Evolutionary conservation across 2,888 invertebrate genomes (phyloP), one percentile per base, ranked within the genome.

Genomic region (Melinopterus prodromus): DNA sequence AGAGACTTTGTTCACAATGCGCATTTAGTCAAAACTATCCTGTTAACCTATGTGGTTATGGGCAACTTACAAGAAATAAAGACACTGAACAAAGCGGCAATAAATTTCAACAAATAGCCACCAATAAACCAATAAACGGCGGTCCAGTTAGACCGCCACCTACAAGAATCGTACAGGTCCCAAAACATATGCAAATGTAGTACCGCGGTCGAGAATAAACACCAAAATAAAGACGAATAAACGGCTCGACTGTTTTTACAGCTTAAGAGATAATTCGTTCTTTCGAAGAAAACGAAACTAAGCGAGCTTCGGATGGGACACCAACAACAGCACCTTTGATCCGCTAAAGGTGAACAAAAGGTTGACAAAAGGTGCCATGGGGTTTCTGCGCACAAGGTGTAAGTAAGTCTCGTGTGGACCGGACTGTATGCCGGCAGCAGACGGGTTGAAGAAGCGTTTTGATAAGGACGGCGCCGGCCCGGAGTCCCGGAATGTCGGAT

Each of bases 361-460:
- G 53, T 53, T 2, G 53, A 53, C 53, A 53, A 53, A 53, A 53
- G 53, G 53, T 53, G 53, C 12, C 12, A 53, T 53, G 53, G 53
- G 53, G 53, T 53, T 53, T 53, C 53, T 53, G 53, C 53, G 53
- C 53, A 53, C 53, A 53, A 53, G 53, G 53, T 53, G 53, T 53
- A 53, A 53, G 53, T 53, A 53, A 53, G 53, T 53, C 7, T 35
- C 26, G 74, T 35, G 36, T 36, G 74, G 74, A 74, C 36, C n/a
- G 35, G 53, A 53, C 53, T 53, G 12, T 53, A 53, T 35, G 74
- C 74, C 35, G 74, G 37, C 26, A 74, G 36, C 35, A 74, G 74
- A 74, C 74, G 74, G 74, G 74, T 74, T 74, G 74, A 74, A 74
- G 74, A 37, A 74, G 74, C 74, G 74, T 74, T 74, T 35, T 74